Evolutionary conservation across 2,113 vertebrate species (phyloP), one percentile per base, ranked within the genome.

Genomic region (Tautogolabrus adspersus): DNA sequence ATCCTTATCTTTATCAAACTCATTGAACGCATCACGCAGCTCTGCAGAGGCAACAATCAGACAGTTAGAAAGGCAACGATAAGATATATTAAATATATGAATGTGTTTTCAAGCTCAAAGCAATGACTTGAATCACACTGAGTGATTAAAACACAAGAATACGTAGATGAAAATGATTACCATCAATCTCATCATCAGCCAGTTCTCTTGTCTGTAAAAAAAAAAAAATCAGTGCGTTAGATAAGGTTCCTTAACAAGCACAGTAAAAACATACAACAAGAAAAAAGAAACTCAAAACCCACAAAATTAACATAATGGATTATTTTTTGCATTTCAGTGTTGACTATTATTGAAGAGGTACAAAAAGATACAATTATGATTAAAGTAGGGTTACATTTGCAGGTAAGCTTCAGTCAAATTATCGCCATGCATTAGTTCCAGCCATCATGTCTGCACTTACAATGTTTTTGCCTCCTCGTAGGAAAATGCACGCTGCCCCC

Each of bases 1-100:
- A 3, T 98, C 97, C 66, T 96, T 97, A 93, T 99, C 97, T 88
- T 98, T 98, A 87, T 98, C 98, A 54, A 99, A 99, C 82, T 99
- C 98, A 58, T 96, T 94, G 92, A 99, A 99, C 10, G 98, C 98
- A 85, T 98, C 97, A 60, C 96, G 94, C 78, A 99, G 93, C 89
- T 99, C 98, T 99, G 75, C 37, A 46, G 40, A 51, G 4, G 22
- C 2, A 13, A 4, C 47, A 49, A 18, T 49, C 18, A 6, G 15
- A 49, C 19, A 21, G 7, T 2, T 34, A 34, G 30, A 5, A 34
- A 34, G 30, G 1, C 5, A 34, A 34, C 30, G 11, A 46, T 46
- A 46, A 13, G 44, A 46, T 5, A 16, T 5, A 49, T 18, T 7
- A 18, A 18, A 16, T 5, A 16, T 47, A 46, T 15, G 12, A 12